Percentiles rank a stretch among this genome's conserved stretches.
phyloP scores from a whole-genome alignment of 1,140 invertebrate genomes.

The Thaumetopoea pityocampa region DNA sequence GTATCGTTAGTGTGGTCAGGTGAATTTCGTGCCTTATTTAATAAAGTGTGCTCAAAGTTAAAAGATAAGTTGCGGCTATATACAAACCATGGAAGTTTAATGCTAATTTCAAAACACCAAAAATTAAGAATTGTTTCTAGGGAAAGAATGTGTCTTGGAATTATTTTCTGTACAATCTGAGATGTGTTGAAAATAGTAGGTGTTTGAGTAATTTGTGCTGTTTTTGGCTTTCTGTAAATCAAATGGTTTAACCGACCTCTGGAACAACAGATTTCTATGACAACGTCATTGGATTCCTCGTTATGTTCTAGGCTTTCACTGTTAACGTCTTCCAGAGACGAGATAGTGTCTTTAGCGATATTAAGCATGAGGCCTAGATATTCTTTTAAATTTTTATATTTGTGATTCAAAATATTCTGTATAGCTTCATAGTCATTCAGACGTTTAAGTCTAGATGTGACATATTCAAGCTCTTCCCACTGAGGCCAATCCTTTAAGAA shows the following conservation, averaged over 20 bases:
- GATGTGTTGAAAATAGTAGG: slow-evolving; percentile 39
- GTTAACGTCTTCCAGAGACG: slow-evolving; percentile 9
- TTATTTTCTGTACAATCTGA: slow-evolving; percentile 14
- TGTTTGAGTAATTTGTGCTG: slow-evolving; percentile 15
- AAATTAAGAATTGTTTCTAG: slow-evolving; percentile 42
- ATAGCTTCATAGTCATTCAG: slow-evolving; percentile 21
- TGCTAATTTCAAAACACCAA: slow-evolving; percentile 24
- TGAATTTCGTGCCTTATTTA: slow-evolving; percentile 23
- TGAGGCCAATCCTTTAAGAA: slow-evolving; percentile 59
- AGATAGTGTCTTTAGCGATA: slow-evolving; percentile 18
- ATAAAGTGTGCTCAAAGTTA: slow-evolving; percentile 31
- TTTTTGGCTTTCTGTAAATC: slow-evolving; percentile 34
- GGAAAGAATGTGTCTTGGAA: slow-evolving; percentile 16
- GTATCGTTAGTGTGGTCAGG: background rate
- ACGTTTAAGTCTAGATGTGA: slow-evolving; percentile 22
- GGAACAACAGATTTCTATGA: slow-evolving; percentile 40
- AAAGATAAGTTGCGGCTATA: slow-evolving; percentile 29
- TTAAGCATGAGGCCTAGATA: slow-evolving; percentile 37
- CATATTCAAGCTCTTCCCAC: slow-evolving; percentile 55
- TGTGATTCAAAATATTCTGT: slow-evolving; percentile 27
- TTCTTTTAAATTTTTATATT: slow-evolving; percentile 37
- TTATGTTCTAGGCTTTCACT: slow-evolving; percentile 1
- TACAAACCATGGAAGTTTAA: slow-evolving; percentile 13
- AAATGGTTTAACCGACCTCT: slow-evolving; percentile 42
- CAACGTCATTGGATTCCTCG: slow-evolving; percentile 13